These are phyloP conservation scores for Brachionus calyciflorus DNA, from an alignment of 1,140 invertebrate genomes.

Conservation along the genomic window DNA sequence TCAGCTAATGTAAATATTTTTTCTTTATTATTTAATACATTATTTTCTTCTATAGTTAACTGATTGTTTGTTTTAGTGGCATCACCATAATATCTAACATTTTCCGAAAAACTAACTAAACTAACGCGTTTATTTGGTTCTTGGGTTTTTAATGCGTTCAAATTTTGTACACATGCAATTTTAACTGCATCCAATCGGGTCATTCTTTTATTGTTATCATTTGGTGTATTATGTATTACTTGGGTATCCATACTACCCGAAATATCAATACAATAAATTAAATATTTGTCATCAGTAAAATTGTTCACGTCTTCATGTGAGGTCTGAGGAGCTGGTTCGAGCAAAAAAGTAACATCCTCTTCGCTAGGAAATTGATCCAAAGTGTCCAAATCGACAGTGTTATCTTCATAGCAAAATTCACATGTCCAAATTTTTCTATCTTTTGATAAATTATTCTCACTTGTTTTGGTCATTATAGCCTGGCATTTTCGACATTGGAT, in stretches of 20 bases:
- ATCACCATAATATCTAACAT: slow-evolving; percentile 52
- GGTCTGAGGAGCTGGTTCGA: slow-evolving; percentile 49
- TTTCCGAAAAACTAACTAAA: slow-evolving; percentile 51
- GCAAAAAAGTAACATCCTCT: slow-evolving; percentile 52
- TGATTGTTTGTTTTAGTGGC: background rate
- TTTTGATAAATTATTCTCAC: background rate
- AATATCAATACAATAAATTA: slow-evolving; percentile 55
- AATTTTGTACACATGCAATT: slow-evolving; percentile 51
- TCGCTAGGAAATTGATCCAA: slow-evolving; percentile 53
- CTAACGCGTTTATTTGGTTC: slow-evolving; percentile 53
- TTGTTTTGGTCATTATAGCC: background rate
- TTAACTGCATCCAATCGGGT: slow-evolving; percentile 53
- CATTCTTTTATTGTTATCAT: too few species aligned
- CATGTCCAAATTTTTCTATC: slow-evolving; percentile 46
- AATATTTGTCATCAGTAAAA: slow-evolving; percentile 37
- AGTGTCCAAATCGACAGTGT: slow-evolving; percentile 33
- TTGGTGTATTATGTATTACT: slow-evolving; percentile 50
- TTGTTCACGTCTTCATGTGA: background rate
- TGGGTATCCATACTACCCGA: slow-evolving; percentile 53
- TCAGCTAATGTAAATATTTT: slow-evolving; percentile 49
- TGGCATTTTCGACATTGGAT: background rate
- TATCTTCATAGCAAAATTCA: slow-evolving; percentile 55
- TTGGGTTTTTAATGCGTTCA: slow-evolving; percentile 52
- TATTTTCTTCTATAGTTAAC: background rate
- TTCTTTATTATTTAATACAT: slow-evolving; percentile 48